Conservation (phyloP, 2,888 invertebrate genomes). For the Cheilosia pagana region DNA sequence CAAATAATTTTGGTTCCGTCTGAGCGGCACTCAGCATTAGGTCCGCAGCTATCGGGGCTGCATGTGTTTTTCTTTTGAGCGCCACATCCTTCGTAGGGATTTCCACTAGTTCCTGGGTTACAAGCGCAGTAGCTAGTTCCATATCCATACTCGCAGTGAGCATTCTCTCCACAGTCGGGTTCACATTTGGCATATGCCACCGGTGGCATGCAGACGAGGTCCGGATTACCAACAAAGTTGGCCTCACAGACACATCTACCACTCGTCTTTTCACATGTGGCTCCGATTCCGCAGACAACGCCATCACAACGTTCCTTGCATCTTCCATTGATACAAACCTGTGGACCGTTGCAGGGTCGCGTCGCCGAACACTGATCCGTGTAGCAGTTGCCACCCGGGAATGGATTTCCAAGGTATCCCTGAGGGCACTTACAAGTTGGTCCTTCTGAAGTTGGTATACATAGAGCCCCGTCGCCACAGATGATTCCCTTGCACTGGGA, state of each 20-base stretch:
- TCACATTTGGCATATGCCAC: slow-evolving; percentile 90
- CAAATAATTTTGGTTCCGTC: slow-evolving; percentile 91
- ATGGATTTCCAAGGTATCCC: slow-evolving; percentile 94
- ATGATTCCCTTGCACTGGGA: slow-evolving; percentile 87
- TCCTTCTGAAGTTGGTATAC: slow-evolving; percentile 92
- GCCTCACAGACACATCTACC: slow-evolving; percentile 94
- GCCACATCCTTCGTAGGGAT: slow-evolving; percentile 93
- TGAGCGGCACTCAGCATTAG: slow-evolving; percentile 91
- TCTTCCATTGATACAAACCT: slow-evolving; percentile 93
- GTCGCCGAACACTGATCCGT: slow-evolving; percentile 92
- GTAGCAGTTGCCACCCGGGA: slow-evolving; percentile 93
- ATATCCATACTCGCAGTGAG: slow-evolving; percentile 93
- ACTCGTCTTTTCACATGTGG: slow-evolving; percentile 90
- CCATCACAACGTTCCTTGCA: slow-evolving; percentile 95
- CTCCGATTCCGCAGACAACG: slow-evolving; percentile 94
- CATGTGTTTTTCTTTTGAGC: slow-evolving; percentile 89
- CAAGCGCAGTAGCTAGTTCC: slow-evolving; percentile 91
- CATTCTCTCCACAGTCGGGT: slow-evolving; percentile 92
- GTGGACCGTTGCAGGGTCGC: slow-evolving; percentile 90
- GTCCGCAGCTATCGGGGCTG: slow-evolving; percentile 89
- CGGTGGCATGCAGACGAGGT: slow-evolving; percentile 95
- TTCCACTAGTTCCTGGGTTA: slow-evolving; percentile 92
- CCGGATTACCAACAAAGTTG: slow-evolving; percentile 94
- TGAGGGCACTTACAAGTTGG: slow-evolving; percentile 95
- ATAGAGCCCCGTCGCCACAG: slow-evolving; percentile 93